phyloP scores from a whole-genome alignment of 2,888 invertebrate species.

The Metellina segmentata region DNA sequence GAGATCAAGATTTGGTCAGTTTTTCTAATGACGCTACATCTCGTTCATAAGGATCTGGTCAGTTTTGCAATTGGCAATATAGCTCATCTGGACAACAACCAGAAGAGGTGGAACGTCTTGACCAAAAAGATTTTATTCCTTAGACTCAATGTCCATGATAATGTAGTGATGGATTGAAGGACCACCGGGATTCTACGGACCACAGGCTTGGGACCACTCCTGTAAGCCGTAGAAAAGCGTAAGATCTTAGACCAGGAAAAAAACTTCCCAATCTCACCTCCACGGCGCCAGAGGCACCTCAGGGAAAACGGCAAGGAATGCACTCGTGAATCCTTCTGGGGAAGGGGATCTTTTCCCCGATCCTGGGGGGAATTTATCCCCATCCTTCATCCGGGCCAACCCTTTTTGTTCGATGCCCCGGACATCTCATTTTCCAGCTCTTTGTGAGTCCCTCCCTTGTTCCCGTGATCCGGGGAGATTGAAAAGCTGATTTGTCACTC shows the following conservation, averaged over 20 bases:
- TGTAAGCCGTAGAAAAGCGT: background rate
- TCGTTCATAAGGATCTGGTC: too few relatives aligned
- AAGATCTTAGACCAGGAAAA: background rate
- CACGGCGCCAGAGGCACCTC: background rate
- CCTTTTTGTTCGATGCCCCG: slow-evolving; percentile 13
- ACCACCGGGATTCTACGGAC: background rate
- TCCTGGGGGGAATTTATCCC: background rate
- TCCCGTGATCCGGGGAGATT: slow-evolving; percentile 37
- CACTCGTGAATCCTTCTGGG: background rate
- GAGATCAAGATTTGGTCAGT: too few relatives aligned
- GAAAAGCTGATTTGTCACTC: slow-evolving; percentile 56
- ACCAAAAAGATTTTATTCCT: too few relatives aligned
- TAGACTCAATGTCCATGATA: too few relatives aligned
- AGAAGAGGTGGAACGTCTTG: too few relatives aligned
- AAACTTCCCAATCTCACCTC: background rate
- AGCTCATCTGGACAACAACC: too few relatives aligned
- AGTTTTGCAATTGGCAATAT: too few relatives aligned
- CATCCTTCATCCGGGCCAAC: slow-evolving; percentile 25
- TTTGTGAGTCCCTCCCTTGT: slow-evolving; percentile 35
- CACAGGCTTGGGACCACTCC: background rate
- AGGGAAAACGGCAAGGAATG: background rate
- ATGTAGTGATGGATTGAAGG: background rate
- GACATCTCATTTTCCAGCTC: slow-evolving; percentile 52
- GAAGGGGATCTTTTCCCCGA: background rate
- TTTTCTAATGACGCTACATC: too few relatives aligned